Percentiles rank a stretch among this genome's conserved stretches.
These are phyloP conservation scores for Pyrocoelia pectoralis DNA, from an alignment of 2,888 invertebrate species.

Conservation along the genomic window DNA sequence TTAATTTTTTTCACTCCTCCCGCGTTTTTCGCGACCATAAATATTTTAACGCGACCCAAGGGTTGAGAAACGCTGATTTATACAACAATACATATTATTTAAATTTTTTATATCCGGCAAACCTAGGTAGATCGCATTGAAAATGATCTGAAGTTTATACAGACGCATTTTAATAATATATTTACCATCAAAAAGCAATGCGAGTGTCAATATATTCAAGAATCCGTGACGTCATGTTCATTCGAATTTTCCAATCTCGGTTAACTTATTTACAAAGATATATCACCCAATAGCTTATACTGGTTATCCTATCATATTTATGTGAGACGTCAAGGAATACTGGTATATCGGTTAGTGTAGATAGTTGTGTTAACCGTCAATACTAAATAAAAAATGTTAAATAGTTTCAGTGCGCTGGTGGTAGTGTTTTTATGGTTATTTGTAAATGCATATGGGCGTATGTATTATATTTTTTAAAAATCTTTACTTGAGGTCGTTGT, in stretches of 20 bases:
- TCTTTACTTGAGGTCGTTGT: background rate
- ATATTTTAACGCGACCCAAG: too few relatives aligned
- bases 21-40: too few relatives aligned
- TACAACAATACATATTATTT: too few relatives aligned
- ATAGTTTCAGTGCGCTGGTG: conserved; percentile 5
- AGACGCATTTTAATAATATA: too few relatives aligned
- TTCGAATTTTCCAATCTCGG: conserved; percentile 23
- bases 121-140: too few relatives aligned
- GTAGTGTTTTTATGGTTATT: background rate
- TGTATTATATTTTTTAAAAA: conserved; percentile 8
- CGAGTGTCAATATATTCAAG: background rate
- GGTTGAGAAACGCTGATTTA: too few relatives aligned
- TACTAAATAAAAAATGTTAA: conserved; percentile 13
- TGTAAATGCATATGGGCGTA: conserved; percentile 19
- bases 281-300: conserved; percentile 9
- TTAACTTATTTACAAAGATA: conserved; percentile 20
- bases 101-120: too few relatives aligned
- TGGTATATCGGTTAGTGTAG: conserved; percentile 9
- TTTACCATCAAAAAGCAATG: background rate
- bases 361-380: background rate
- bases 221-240: conserved; percentile 6
- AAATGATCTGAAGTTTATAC: too few relatives aligned
- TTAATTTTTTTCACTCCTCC: too few relatives aligned
- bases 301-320: conserved; percentile 25
- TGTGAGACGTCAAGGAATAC: conserved; percentile 24